These are phyloP conservation scores for Drosophila siamana DNA, from an alignment of 2,888 invertebrate genomes.

Conservation along the genomic window DNA sequence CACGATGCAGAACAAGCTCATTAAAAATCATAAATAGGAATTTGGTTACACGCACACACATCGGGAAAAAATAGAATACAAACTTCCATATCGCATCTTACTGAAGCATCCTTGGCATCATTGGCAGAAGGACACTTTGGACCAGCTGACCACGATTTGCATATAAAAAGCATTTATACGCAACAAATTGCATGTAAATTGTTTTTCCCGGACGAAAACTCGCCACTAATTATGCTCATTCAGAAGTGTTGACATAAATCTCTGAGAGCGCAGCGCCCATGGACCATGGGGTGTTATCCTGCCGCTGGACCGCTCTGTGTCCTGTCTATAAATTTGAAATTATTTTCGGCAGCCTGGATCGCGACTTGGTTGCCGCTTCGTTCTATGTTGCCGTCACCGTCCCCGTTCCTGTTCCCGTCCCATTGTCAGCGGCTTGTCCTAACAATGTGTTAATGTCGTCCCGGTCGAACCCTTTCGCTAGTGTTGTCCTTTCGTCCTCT, in stretches of 20 bases:
- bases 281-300: conserved; percentile 40
- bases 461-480: conserved; percentile 65
- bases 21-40: conserved; percentile 70
- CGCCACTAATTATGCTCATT: conserved; percentile 81
- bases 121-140: conserved; percentile 33
- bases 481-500: conserved; percentile 35
- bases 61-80: conserved; percentile 1
- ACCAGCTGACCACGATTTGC: conserved; percentile 76
- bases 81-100: conserved; percentile 27
- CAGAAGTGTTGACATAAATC: conserved; percentile 80
- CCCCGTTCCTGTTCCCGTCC: conserved; percentile 11
- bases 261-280: conserved; percentile 46
- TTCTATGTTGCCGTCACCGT: neutral
- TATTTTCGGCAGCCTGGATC: conserved; percentile 57
- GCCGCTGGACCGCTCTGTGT: conserved; percentile 62
- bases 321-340: conserved; percentile 77
- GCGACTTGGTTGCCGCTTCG: conserved; percentile 9
- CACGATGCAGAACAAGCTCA: conserved; percentile 64
- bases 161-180: conserved; percentile 81
- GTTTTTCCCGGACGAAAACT: conserved; percentile 63
- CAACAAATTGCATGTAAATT: conserved; percentile 79
- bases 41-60: conserved; percentile 44
- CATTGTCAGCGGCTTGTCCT: conserved; percentile 68
- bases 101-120: conserved; percentile 35
- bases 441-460: conserved; percentile 78